Evolutionary conservation across 2,113 vertebrate genomes (phyloP), one percentile per base, ranked within the genome.

Genomic region (Pituophis catenifer): DNA sequence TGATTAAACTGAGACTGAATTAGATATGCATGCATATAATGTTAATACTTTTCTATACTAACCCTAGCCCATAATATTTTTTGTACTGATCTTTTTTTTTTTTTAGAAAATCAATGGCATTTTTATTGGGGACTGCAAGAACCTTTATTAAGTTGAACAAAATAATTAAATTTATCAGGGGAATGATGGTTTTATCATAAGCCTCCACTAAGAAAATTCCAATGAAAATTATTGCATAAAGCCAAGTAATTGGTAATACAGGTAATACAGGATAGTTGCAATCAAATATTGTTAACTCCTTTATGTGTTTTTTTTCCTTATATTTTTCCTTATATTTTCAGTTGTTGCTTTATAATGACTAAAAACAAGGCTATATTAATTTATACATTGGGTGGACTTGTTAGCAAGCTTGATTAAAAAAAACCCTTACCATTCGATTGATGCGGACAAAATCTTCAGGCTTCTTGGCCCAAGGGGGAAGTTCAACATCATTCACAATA

Each of bases 381-480:
- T 90, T 90, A 29, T 44, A 93, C 96, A 95, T 95, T 89, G 52
- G 92, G 0, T 0, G 48, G 93, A 86, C n/a, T 48, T 9, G 3
- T 91, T 85, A 65, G 23, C 15, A 93, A 91, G 38, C 44, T 90
- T 90, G 95, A 81, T 0, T 38, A 1, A 7, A 70, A 55, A 93
- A 88, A 44, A 10, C 19, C 54, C 98, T 98, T 97, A 99, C 99
- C 99, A 99, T 99, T 91, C 99, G 98, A 97, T 99, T 99, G 95
- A 99, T 99, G 90, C 99, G 98, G 38, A 99, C 99, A 7, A 99
- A 98, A 96, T 99, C 99, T 97, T 99, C 99, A 0, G 99, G 99
- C 85, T 99, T 99, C 95, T 99, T 99, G 88, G 99, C 99, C 99
- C 99, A 99, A 0, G 98, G 97, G 0, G 99, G 99, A 89, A 99